phyloP scores from a whole-genome alignment of 1,140 invertebrate species.

The Odontomachus brunneus region DNA sequence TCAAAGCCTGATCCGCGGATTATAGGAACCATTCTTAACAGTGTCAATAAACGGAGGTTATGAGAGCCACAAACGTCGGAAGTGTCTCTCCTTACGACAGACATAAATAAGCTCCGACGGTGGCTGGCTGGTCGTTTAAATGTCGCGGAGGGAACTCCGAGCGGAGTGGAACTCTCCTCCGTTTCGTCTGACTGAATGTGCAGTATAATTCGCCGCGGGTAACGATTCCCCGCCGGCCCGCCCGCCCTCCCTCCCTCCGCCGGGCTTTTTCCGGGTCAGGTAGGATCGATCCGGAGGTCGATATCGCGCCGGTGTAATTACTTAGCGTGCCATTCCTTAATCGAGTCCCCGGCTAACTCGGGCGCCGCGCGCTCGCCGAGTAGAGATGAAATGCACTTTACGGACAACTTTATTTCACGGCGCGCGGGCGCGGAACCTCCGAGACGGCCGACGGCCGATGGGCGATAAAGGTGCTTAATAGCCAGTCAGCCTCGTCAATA shows the following conservation, averaged over 20 bases:
- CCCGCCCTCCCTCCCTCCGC: not conserved
- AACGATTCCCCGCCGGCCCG: conserved; percentile 21
- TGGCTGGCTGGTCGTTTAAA: conserved; percentile 69
- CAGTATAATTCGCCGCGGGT: conserved; percentile 44
- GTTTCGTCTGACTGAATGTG: not conserved
- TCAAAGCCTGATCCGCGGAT: conserved; percentile 57
- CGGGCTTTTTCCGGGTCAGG: conserved; percentile 29
- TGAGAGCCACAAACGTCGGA: conserved; percentile 73
- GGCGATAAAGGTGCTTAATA: conserved; percentile 47
- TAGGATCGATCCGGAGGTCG: conserved; percentile 34
- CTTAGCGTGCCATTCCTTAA: conserved; percentile 66
- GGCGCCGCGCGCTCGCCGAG: not conserved
- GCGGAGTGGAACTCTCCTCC: conserved; percentile 7
- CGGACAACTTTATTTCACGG: conserved; percentile 52
- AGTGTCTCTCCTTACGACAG: conserved; percentile 73
- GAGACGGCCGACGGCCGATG: conserved; percentile 2
- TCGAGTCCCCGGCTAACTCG: conserved; percentile 36
- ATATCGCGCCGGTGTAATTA: conserved; percentile 55
- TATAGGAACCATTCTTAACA: conserved; percentile 71
- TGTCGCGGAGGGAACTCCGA: conserved; percentile 61
- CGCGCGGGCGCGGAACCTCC: conserved; percentile 24
- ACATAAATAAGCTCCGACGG: conserved; percentile 68
- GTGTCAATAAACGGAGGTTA: conserved; percentile 74
- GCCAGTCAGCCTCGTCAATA: conserved; percentile 57
- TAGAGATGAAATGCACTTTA: conserved; percentile 56